Evolutionary conservation across 2,888 invertebrate genomes (phyloP).

Genomic region (Microplitis deprimator): DNA sequence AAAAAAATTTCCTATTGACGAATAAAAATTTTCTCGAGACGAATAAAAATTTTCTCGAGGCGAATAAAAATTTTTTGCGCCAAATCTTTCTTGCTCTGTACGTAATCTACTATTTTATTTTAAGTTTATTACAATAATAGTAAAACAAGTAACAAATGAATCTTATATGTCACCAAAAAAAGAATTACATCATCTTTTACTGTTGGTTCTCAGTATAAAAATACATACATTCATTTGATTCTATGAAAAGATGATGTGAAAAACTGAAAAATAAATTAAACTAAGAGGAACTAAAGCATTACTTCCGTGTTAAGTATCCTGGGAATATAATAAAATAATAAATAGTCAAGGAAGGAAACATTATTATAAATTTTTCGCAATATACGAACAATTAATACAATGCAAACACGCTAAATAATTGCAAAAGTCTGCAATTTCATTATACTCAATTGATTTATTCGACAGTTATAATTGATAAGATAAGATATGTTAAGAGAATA

Average conservation of each 20-base stretch:
- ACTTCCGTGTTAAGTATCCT: slow-evolving; percentile 7
- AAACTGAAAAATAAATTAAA: neutral
- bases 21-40: no score
- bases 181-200: neutral
- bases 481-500: neutral
- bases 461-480: neutral
- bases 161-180: neutral
- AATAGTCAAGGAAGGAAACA: neutral
- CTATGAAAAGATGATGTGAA: slow-evolving; percentile 4
- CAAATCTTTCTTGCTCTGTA: no score
- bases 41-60: no score
- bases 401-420: neutral
- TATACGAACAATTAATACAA: neutral
- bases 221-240: neutral
- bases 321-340: neutral
- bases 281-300: slow-evolving; percentile 9
- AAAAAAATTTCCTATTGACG: no score
- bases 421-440: neutral
- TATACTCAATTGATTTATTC: neutral
- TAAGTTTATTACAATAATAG: neutral
- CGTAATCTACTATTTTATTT: no score
- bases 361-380: slow-evolving; percentile 10
- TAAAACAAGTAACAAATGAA: neutral
- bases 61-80: no score
- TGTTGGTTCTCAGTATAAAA: neutral